Evolutionary conservation across 2,113 vertebrate genomes (phyloP).

Genomic region (Salvator merianae): DNA sequence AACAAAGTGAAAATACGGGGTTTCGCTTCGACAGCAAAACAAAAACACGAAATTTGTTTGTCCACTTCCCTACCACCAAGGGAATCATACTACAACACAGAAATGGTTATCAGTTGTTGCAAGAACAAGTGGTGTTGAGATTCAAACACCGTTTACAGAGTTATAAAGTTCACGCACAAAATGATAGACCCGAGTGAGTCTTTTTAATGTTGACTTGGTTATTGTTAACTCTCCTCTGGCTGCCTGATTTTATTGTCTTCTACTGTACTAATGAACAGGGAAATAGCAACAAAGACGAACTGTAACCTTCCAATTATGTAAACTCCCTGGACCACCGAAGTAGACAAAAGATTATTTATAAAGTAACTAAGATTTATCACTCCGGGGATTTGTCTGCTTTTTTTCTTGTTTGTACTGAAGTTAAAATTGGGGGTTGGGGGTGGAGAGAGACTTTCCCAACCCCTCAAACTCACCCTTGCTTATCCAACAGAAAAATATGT

Average conservation of each 20-base stretch:
- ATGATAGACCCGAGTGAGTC: slow-evolving; percentile 69
- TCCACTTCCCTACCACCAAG: too few species aligned
- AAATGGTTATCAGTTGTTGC: slow-evolving; percentile 51
- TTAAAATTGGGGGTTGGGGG: slow-evolving; percentile 37
- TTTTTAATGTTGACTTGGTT: slow-evolving; percentile 71
- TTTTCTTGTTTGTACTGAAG: slow-evolving; percentile 60
- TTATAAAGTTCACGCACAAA: slow-evolving; percentile 70
- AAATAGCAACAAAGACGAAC: slow-evolving; percentile 66
- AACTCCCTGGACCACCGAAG: slow-evolving; percentile 74
- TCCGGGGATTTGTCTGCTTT: slow-evolving; percentile 42
- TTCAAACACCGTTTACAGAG: slow-evolving; percentile 62
- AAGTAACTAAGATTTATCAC: slow-evolving; percentile 70
- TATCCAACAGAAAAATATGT: slow-evolving; percentile 54
- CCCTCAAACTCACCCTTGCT: slow-evolving; percentile 40
- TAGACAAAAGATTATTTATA: slow-evolving; percentile 74
- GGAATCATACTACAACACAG: slow-evolving; percentile 39
- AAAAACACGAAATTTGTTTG: too few species aligned
- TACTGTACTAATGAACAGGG: slow-evolving; percentile 69
- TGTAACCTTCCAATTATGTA: slow-evolving; percentile 71
- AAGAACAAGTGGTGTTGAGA: slow-evolving; percentile 26
- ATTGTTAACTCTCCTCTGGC: slow-evolving; percentile 70
- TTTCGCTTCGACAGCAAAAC: too few species aligned
- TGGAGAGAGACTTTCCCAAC: slow-evolving; percentile 41
- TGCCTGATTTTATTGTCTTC: slow-evolving; percentile 73
- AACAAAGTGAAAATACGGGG: too few species aligned